Base-by-base conservation (phyloP, 2,113 vertebrate genomes). In the Rostratula benghalensis region DNA sequence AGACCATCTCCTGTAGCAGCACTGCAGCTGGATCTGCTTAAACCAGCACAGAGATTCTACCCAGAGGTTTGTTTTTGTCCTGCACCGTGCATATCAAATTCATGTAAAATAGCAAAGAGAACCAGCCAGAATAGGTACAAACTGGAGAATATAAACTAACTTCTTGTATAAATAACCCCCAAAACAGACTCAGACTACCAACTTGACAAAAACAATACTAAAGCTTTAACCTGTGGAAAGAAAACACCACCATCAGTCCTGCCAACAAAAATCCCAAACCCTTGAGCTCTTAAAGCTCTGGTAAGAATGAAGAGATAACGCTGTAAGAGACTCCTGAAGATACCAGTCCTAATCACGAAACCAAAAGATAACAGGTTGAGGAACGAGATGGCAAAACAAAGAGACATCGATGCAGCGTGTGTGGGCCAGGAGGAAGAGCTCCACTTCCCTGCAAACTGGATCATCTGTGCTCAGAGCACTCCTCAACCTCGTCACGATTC, bases 351-450 rank as follows among this genome's bases (percentile, higher is more conserved):
- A n/a, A 65, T 41, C 77, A 43, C 2, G 3, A 18, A 6, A 74
- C n/a, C 28, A 3, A 2, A 61, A 60, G 50, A 21, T 6, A 28
- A 39, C 31, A 74, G 37, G 33, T 0, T 70, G 28, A 80, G 41
- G 54, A 33, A 51, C 11, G 78, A 84, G 43, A n/a, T 21, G 54
- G 46, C 9, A 46, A 76, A 78, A 61, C 1, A 35, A 54, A 57
- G 67, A 59, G 50, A 37, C 6, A 11, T 16, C 0, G 3, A 21
- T 5, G 22, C 54, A 23, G 70, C 0, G 0, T 3, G 1, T 2
- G 27, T 33, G 16, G 59, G 33, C 21, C 65, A 50, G 65, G 53
- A 85, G 37, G 30, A 84, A 56, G 35, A 0, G 1, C 48, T 77
- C 5, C 20, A 1, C 5, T 31, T n/a, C 30, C 57, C 57, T 15